Percentiles rank a stretch among this genome's conserved stretches.
These are phyloP conservation scores for Drusus annulatus DNA, from an alignment of 1,140 invertebrate genomes.

Conservation along the genomic window DNA sequence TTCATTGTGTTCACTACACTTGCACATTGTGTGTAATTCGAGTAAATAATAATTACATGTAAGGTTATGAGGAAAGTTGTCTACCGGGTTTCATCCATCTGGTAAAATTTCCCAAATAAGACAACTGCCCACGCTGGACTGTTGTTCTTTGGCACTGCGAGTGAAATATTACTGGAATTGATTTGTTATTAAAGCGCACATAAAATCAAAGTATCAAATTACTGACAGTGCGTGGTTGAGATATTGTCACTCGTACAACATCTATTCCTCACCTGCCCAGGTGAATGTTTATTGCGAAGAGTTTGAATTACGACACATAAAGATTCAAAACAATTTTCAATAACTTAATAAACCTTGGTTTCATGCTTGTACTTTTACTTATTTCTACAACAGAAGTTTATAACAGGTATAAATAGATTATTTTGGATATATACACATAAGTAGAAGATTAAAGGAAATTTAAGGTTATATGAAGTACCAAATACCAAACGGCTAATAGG, in stretches of 20 bases:
- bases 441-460: no score
- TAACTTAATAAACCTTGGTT: no score
- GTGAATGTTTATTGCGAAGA: constrained; percentile 21
- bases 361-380: no score
- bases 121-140: not conserved
- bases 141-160: constrained; percentile 6
- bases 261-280: constrained; percentile 14
- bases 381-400: no score
- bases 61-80: constrained; percentile 1
- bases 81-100: not conserved
- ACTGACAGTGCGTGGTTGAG: constrained; percentile 34
- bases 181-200: constrained; percentile 32
- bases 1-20: no score
- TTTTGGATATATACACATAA: no score
- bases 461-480: no score
- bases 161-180: constrained; percentile 35
- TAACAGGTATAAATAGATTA: no score
- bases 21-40: no score
- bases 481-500: no score
- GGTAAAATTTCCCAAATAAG: constrained; percentile 11
- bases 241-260: not conserved
- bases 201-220: constrained; percentile 36
- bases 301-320: not conserved
- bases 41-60: no score
- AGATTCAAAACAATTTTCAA: no score